phyloP scores from a whole-genome alignment of 2,113 vertebrate genomes.

The Thryonomys swinderianus region DNA sequence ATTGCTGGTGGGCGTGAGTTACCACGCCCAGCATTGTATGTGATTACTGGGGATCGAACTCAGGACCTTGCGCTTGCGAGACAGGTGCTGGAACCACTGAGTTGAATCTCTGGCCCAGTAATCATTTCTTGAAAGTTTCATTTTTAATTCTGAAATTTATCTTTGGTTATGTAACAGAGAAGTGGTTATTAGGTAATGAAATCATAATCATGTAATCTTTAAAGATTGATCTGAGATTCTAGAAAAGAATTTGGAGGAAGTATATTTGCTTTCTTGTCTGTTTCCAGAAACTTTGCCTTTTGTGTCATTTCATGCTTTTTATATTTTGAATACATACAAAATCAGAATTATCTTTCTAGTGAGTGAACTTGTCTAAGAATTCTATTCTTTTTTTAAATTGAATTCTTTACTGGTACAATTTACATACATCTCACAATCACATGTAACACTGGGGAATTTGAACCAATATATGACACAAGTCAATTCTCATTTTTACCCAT shows the following conservation, averaged over 20 bases:
- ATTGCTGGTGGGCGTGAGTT: too few species aligned
- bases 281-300: background rate
- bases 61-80: too few species aligned
- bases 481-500: too few species aligned
- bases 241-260: background rate
- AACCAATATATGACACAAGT: too few species aligned
- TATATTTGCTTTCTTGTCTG: background rate
- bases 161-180: constrained; percentile 2
- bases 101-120: too few species aligned
- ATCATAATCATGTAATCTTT: constrained; percentile 9
- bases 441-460: too few species aligned
- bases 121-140: constrained; percentile 27
- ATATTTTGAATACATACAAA: background rate
- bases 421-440: too few species aligned
- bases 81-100: too few species aligned
- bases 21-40: too few species aligned
- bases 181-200: constrained; percentile 32
- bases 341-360: constrained; percentile 21
- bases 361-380: background rate
- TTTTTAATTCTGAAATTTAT: constrained; percentile 45
- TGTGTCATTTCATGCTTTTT: background rate
- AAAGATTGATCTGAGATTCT: background rate
- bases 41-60: too few species aligned
- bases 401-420: too few species aligned
- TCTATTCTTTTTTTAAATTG: background rate